Conservation (phyloP, 2,888 invertebrate species). For the Ashinkailepas kermadecensis region DNA sequence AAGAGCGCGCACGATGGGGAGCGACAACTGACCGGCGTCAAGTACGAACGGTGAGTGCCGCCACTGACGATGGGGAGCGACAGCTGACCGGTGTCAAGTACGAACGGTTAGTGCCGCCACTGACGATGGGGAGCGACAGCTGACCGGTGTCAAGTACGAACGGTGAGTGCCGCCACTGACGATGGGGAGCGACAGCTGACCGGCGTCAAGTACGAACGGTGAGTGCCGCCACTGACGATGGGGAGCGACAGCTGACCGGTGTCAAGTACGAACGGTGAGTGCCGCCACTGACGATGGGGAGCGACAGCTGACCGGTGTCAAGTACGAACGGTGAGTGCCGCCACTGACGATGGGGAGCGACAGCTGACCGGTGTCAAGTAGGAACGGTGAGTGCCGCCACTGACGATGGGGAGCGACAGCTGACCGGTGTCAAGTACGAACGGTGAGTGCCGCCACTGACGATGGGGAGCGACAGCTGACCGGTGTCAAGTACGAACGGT, state of each 20-base stretch:
- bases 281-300: slow-evolving; percentile 47
- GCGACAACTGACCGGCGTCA: slow-evolving; percentile 48
- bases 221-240: slow-evolving; percentile 43
- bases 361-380: slow-evolving; percentile 57
- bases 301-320: slow-evolving; percentile 48
- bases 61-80: slow-evolving; percentile 46
- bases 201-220: slow-evolving; percentile 74
- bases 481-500: slow-evolving; percentile 74
- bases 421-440: no score
- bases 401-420: no score
- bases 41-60: slow-evolving; percentile 63
- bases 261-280: slow-evolving; percentile 74
- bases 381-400: slow-evolving; percentile 54
- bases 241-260: slow-evolving; percentile 39
- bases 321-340: slow-evolving; percentile 63
- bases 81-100: slow-evolving; percentile 57
- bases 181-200: slow-evolving; percentile 46
- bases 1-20: slow-evolving; percentile 53
- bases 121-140: no score
- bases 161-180: no score
- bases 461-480: slow-evolving; percentile 46
- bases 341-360: slow-evolving; percentile 46
- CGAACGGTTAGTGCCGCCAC: slow-evolving; percentile 54
- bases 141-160: no score
- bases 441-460: no score